Percentiles rank a stretch among this genome's conserved stretches.
Evolutionary conservation across 1,140 invertebrate genomes (phyloP).

Genomic region (Platorchestia sp.): DNA sequence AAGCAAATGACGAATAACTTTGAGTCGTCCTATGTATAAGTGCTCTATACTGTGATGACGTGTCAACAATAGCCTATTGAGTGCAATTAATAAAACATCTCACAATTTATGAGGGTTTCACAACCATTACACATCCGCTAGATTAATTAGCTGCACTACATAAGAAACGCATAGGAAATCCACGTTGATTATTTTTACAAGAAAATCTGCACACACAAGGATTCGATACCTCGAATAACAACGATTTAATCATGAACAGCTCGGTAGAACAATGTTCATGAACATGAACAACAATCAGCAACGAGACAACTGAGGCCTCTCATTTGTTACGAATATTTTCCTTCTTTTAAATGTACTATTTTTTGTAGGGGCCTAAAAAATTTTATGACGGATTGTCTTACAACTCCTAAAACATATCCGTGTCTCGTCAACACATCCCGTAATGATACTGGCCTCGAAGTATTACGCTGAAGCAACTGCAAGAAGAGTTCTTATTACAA

Average conservation of each 20-base stretch:
- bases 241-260: background rate
- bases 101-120: background rate
- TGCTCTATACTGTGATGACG: too few relatives aligned
- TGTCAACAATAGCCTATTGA: background rate
- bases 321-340: background rate
- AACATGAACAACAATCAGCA: background rate
- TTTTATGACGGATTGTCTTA: background rate
- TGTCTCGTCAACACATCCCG: background rate
- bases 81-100: background rate
- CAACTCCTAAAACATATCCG: background rate
- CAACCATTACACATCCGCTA: background rate
- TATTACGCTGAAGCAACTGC: background rate
- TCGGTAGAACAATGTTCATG: too few relatives aligned
- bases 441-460: background rate
- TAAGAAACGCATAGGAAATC: background rate
- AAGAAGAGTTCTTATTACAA: background rate
- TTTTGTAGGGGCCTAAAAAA: background rate
- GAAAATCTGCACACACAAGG: background rate
- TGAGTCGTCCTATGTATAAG: too few relatives aligned
- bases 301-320: background rate
- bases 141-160: background rate
- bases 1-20: background rate
- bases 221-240: background rate
- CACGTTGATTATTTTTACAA: background rate
- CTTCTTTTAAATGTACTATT: background rate